These are phyloP conservation scores for Mungos mungo DNA, from an alignment of 2,113 vertebrate species.

Conservation along the genomic window DNA sequence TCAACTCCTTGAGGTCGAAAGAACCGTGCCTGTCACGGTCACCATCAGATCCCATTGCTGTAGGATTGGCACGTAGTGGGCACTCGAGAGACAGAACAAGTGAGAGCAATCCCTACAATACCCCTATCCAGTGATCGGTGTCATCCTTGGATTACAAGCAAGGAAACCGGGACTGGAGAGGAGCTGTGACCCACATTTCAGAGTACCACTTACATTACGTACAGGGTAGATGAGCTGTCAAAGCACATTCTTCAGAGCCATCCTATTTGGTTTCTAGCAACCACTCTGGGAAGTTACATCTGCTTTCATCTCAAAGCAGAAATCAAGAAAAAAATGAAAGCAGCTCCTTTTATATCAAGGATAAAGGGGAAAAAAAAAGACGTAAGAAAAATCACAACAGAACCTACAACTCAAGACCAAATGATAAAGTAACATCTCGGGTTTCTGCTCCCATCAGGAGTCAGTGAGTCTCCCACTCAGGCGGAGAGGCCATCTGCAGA, in stretches of 20 bases:
- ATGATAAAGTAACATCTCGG: background rate
- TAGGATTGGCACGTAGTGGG: background rate
- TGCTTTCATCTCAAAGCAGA: constrained; percentile 46
- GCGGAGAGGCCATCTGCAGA: constrained; percentile 50
- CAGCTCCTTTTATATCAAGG: constrained; percentile 48
- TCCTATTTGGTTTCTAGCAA: background rate
- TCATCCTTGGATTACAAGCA: background rate
- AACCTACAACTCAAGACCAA: background rate
- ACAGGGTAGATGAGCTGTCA: background rate
- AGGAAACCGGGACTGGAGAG: background rate
- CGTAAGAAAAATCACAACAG: background rate
- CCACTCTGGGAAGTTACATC: background rate
- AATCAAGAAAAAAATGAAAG: constrained; percentile 54
- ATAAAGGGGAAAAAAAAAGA: background rate
- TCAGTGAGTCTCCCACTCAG: background rate
- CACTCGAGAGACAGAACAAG: background rate
- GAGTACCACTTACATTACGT: background rate
- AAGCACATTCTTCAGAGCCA: background rate
- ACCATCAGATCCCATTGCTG: background rate
- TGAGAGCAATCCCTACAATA: background rate
- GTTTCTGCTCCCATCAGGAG: constrained; percentile 51
- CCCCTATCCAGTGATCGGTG: background rate
- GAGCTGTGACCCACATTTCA: background rate
- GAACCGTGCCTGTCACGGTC: background rate
- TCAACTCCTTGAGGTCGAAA: background rate